Evolutionary conservation across 2,113 vertebrate species (phyloP).

Genomic region (Uropsilus gracilis): DNA sequence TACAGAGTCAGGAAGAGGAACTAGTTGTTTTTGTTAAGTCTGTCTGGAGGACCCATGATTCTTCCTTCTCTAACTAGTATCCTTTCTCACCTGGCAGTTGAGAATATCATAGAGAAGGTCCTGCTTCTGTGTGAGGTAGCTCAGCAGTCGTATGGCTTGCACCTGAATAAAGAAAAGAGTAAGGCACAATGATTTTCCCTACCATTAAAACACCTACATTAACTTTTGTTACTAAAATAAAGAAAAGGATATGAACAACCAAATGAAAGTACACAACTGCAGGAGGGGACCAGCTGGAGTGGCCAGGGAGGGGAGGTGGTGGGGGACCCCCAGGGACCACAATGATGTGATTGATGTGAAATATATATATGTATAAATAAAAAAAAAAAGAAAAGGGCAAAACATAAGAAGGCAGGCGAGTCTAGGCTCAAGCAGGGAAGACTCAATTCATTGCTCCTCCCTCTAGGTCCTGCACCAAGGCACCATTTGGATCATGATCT

Average conservation of each 20-base stretch:
- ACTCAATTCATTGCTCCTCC: background rate
- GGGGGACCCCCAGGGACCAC: too few relatives aligned
- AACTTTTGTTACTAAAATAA: too few relatives aligned
- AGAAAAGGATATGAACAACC: too few relatives aligned
- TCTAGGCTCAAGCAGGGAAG: background rate
- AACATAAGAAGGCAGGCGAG: background rate
- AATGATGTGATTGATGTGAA: too few relatives aligned
- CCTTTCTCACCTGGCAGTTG: slow-evolving; percentile 69
- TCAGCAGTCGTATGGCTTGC: slow-evolving; percentile 69
- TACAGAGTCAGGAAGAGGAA: background rate
- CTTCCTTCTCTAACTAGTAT: background rate
- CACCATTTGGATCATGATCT: background rate
- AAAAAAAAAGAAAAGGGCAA: background rate
- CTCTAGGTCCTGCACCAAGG: rapidly evolving
- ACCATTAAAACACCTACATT: too few relatives aligned
- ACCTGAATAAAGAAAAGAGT: slow-evolving; percentile 36
- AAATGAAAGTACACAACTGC: too few relatives aligned
- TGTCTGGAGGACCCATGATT: background rate
- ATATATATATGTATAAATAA: too few relatives aligned
- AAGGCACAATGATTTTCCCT: too few relatives aligned
- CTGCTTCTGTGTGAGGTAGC: slow-evolving; percentile 57
- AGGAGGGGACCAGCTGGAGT: too few relatives aligned
- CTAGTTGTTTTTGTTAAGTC: background rate
- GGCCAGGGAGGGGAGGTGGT: too few relatives aligned
- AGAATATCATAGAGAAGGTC: slow-evolving; percentile 75